Evolutionary conservation across 2,888 invertebrate genomes (phyloP).

Genomic region (Phaonia tiefii): DNA sequence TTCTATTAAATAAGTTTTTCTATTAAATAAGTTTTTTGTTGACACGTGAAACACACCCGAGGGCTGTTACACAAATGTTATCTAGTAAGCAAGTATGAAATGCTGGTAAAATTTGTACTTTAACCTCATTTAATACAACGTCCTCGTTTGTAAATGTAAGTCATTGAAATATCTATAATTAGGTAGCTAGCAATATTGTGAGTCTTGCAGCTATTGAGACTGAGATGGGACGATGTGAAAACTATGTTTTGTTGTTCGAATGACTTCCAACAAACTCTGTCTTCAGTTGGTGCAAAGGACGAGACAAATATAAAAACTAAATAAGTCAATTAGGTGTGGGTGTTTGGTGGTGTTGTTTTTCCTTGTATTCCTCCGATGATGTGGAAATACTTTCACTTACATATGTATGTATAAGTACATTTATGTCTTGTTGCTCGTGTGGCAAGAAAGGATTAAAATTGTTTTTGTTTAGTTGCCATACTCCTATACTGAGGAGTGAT

Average conservation of each 20-base stretch:
- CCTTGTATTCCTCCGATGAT: not conserved
- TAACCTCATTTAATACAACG: not conserved
- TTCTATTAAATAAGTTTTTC: constrained; percentile 47
- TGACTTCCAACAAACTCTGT: not conserved
- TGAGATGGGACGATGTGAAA: constrained; percentile 9
- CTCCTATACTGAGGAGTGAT: not conserved
- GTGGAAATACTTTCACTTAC: constrained; percentile 19
- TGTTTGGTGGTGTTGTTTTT: not conserved
- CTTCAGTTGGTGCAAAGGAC: not conserved
- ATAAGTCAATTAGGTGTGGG: constrained; percentile 23
- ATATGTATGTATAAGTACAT: too few relatives aligned
- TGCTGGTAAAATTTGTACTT: too few relatives aligned
- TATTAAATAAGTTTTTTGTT: constrained; percentile 38
- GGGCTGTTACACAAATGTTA: not conserved
- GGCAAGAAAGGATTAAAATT: constrained; percentile 12
- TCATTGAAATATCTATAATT: not conserved
- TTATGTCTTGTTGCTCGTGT: not conserved
- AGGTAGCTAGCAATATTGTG: constrained; percentile 12
- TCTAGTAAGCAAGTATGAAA: not conserved
- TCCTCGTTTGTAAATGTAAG: not conserved
- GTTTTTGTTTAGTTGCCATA: not conserved
- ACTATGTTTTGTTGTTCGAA: not conserved
- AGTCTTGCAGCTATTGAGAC: not conserved
- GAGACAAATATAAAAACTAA: not conserved
- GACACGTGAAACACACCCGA: not conserved